Percentiles rank a stretch among this genome's conserved stretches.
Evolutionary conservation across 30 jellyfish, hydroid and myxozoan genomes (phyloP).

Genomic region (Aurelia sp.): DNA sequence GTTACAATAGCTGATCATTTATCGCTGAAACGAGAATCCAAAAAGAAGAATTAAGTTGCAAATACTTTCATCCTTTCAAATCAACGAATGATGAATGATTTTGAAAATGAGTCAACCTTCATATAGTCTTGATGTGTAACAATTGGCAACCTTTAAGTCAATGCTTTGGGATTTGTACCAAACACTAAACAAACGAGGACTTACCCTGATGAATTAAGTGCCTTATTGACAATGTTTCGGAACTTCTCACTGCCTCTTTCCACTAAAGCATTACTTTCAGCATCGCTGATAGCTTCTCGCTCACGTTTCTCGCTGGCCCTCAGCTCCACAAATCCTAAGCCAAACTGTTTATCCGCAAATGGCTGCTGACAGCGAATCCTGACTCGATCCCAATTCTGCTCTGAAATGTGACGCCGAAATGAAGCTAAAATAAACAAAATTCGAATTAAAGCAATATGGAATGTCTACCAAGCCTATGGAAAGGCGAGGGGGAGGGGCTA

Average conservation of each 20-base stretch:
- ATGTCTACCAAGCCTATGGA: too few species aligned
- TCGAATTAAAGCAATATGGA: not conserved
- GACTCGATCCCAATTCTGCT: conserved; percentile 35
- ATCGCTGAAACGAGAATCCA: too few species aligned
- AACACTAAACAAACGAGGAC: not conserved
- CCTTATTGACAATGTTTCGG: conserved; percentile 22
- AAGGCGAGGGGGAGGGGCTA: too few species aligned
- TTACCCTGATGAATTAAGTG: conserved; percentile 43
- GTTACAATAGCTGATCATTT: too few species aligned
- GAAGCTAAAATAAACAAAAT: conserved; percentile 11
- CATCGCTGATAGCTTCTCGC: not conserved
- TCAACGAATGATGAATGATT: too few species aligned
- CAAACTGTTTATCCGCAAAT: conserved; percentile 58
- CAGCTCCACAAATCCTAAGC: conserved; percentile 45
- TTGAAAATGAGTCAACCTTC: too few species aligned
- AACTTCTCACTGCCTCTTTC: conserved; percentile 3
- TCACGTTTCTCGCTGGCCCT: conserved; percentile 25
- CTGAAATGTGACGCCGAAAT: conserved; percentile 47
- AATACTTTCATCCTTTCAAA: too few species aligned
- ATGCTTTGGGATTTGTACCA: too few species aligned
- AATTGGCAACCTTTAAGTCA: too few species aligned
- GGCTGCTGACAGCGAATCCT: conserved; percentile 48
- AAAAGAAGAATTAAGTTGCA: too few species aligned
- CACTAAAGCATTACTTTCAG: not conserved
- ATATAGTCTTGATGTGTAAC: too few species aligned